Conservation (phyloP, 1,140 invertebrate species). For the Trialeurodes vaporariorum region DNA sequence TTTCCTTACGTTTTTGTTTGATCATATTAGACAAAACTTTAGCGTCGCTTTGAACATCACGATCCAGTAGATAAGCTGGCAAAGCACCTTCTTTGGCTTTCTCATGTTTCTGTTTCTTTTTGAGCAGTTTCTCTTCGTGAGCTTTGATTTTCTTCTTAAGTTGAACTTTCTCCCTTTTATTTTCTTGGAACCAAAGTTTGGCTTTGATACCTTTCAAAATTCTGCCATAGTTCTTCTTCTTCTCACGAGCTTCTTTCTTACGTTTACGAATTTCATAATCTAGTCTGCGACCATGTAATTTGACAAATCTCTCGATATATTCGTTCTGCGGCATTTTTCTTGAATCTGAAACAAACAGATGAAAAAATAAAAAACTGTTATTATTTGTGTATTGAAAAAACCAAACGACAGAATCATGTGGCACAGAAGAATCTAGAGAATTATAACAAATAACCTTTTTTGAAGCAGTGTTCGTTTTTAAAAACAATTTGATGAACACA, state of each 20-base stretch:
- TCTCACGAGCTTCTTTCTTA: conserved; percentile 87
- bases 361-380: not conserved
- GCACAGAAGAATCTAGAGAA: too few relatives aligned
- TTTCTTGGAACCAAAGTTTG: conserved; percentile 93
- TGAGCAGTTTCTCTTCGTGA: conserved; percentile 80
- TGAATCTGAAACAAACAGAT: conserved; percentile 11
- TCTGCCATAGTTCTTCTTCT: conserved; percentile 76
- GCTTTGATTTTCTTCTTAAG: conserved; percentile 97
- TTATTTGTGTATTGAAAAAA: too few relatives aligned
- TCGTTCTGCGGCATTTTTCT: conserved; percentile 95
- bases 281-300: conserved; percentile 86
- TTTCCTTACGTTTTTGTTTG: conserved; percentile 99
- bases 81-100: conserved; percentile 79
- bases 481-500: too few relatives aligned
- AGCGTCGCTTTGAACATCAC: conserved; percentile 84
- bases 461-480: too few relatives aligned
- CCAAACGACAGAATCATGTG: too few relatives aligned
- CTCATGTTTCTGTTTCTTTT: conserved; percentile 47
- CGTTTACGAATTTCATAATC: conserved; percentile 97
- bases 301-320: conserved; percentile 95
- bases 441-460: too few relatives aligned
- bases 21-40: conserved; percentile 99
- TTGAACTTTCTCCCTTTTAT: conserved; percentile 96
- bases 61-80: conserved; percentile 92
- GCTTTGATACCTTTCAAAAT: conserved; percentile 92